Base-by-base conservation (phyloP, 1,140 invertebrate genomes). In the Temnothorax nylanderi region DNA sequence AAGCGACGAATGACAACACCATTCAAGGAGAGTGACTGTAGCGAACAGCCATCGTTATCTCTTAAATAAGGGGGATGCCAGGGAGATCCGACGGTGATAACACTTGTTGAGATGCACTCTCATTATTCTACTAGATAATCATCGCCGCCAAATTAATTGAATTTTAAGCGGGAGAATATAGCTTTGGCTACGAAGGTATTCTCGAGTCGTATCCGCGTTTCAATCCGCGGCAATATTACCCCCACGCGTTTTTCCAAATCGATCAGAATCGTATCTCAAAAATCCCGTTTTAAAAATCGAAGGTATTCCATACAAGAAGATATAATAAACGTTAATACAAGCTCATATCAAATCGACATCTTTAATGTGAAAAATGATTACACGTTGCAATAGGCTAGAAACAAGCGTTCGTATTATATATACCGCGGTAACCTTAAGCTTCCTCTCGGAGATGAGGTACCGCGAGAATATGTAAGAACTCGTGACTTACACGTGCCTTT, bases 1-100 rank as follows among this genome's bases (percentile, higher is more conserved):
- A 88, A 85, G 84, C 86, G 84, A 91, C 88, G 88, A 92, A 89
- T 91, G 88, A 91, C 90, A 90, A 88, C 88, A 91, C 81, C 88
- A 91, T 92, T 88, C 87, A 89, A 76, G 78, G 54, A 87, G 77
- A 89, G 82, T 90, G 77, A 90, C 90, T 90, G 90, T 90, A 90
- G 89, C 78, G 87, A 91, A 90, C 89, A 90, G 85, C 82, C 86
- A 84, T 89, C 87, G 89, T 92, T 91, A 92, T 92, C 91, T 89
- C 77, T 86, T 90, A 89, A 90, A 91, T 92, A 91, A 90, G 87
- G 87, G 88, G 87, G 85, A 74, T 49, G 69, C 54, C 82, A 56
- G 76, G 82, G 37, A 72, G 89, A 91, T 91, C 74, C 85, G 60
- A 49, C 71, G 75, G n/a, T 81, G 90, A 91, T 91, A 91, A 89